A percentile compares a stretch with the other conserved stretches of the same genome.
Conservation (phyloP, 2,797 vertebrate species). For the Lacerta agilis region DNA sequence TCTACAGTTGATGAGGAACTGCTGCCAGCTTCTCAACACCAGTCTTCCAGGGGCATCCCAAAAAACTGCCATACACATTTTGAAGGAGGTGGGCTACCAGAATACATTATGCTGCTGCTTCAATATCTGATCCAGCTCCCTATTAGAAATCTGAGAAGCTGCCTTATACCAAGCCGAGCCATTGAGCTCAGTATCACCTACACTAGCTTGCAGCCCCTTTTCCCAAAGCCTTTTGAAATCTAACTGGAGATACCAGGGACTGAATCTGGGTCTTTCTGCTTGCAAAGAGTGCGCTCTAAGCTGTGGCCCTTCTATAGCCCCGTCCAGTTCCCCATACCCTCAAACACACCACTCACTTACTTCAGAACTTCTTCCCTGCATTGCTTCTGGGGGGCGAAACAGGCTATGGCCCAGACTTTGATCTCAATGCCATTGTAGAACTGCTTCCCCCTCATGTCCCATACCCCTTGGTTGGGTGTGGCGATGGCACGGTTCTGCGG, state of each 20-base stretch:
- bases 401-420: constrained; percentile 99
- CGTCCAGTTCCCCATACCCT: neutral
- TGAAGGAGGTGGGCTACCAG: neutral
- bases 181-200: neutral
- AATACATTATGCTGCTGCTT: neutral
- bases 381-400: constrained; percentile 99
- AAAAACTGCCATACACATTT: neutral
- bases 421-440: constrained; percentile 99
- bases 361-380: constrained; percentile 99
- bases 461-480: constrained; percentile 98
- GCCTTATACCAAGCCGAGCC: too few species aligned
- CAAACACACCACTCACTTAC: constrained; percentile 81
- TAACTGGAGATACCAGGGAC: neutral
- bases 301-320: neutral
- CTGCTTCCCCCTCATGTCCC: constrained; percentile 99
- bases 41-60: neutral
- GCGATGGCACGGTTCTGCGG: constrained; percentile 96
- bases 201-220: neutral
- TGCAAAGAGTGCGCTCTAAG: neutral
- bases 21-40: neutral
- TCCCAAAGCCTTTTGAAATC: neutral
- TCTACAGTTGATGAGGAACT: neutral
- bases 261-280: neutral
- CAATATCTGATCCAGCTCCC: neutral
- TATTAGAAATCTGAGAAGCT: neutral